A percentile compares a stretch with the other conserved stretches of the same genome.
phyloP scores from a whole-genome alignment of 2,888 invertebrate species.

The Druceiella hillmani region DNA sequence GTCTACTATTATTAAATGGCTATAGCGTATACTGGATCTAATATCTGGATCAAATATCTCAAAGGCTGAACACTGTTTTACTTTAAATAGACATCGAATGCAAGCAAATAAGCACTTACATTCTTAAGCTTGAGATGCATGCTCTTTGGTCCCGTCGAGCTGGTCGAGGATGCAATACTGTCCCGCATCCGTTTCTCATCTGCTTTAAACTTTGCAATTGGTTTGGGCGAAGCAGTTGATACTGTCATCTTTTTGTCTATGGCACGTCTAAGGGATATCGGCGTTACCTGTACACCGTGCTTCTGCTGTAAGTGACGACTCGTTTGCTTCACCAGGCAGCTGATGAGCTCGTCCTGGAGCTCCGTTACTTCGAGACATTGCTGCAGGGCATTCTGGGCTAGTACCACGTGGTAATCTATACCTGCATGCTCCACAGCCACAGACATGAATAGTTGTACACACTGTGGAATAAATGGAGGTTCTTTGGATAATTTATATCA shows the following conservation, averaged over 20 bases:
- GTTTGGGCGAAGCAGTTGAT: conserved; percentile 13
- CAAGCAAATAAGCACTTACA: conserved; percentile 33
- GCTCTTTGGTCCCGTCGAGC: no score
- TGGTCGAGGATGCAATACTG: conserved; percentile 20
- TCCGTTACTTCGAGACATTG: conserved; percentile 86
- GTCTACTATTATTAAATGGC: no score
- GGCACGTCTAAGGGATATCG: conserved; percentile 38
- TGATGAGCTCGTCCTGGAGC: conserved; percentile 89
- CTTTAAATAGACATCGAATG: neutral
- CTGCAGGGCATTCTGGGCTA: conserved; percentile 93
- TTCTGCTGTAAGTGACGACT: conserved; percentile 77
- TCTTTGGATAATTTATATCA: no score
- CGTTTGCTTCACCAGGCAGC: conserved; percentile 88
- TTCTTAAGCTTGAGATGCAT: conserved; percentile 43
- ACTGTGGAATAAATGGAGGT: conserved; percentile 51
- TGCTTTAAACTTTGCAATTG: no score
- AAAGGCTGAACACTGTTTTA: neutral
- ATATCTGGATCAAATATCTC: neutral
- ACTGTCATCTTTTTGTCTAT: conserved; percentile 23
- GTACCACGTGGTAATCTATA: conserved; percentile 95
- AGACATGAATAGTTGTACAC: conserved; percentile 93
- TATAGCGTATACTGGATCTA: no score
- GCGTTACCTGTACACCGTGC: conserved; percentile 81
- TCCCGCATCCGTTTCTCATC: conserved; percentile 8
- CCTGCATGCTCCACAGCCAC: conserved; percentile 93